These are phyloP conservation scores for Drosophila monieri DNA, from an alignment of 2,888 invertebrate genomes.

Conservation along the genomic window DNA sequence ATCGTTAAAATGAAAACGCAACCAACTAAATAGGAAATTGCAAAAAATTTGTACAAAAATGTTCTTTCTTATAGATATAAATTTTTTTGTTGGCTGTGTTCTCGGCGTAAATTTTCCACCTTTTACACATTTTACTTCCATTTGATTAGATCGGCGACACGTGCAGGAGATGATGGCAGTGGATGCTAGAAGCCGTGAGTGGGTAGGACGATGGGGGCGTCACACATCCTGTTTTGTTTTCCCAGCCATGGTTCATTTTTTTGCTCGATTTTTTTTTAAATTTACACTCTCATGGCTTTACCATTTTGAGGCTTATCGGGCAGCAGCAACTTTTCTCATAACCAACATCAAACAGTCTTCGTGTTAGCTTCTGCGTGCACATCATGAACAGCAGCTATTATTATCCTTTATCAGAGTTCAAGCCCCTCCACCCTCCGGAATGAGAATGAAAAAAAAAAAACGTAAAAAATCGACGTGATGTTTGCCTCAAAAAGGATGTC, in stretches of 20 bases:
- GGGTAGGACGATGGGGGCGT: conserved; percentile 36
- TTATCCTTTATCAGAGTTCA: conserved; percentile 54
- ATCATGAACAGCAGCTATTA: conserved; percentile 73
- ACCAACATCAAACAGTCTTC: conserved; percentile 74
- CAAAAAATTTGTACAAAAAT: conserved; percentile 5
- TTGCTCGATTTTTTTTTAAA: conserved; percentile 49
- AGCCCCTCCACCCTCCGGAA: conserved; percentile 39
- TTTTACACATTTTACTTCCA: conserved; percentile 82
- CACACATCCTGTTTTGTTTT: conserved; percentile 73
- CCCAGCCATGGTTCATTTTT: conserved; percentile 27
- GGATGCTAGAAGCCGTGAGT: conserved; percentile 1
- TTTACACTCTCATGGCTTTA: conserved; percentile 75
- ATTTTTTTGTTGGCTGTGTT: conserved; percentile 20
- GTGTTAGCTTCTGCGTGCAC: conserved; percentile 26
- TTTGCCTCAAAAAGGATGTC: conserved; percentile 75
- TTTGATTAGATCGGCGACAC: conserved; percentile 80
- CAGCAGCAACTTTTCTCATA: conserved; percentile 75
- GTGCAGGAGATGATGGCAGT: conserved; percentile 44
- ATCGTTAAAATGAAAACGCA: neutral
- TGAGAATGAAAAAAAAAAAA: conserved; percentile 57
- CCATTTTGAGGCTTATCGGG: conserved; percentile 72
- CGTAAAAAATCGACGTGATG: conserved; percentile 69
- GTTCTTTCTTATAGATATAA: conserved; percentile 38
- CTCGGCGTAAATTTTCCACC: conserved; percentile 78
- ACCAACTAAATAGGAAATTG: neutral